A percentile compares a stretch with the other conserved stretches of the same genome.
Conservation (phyloP, 1,140 invertebrate genomes). For the Lepidurus apus region DNA sequence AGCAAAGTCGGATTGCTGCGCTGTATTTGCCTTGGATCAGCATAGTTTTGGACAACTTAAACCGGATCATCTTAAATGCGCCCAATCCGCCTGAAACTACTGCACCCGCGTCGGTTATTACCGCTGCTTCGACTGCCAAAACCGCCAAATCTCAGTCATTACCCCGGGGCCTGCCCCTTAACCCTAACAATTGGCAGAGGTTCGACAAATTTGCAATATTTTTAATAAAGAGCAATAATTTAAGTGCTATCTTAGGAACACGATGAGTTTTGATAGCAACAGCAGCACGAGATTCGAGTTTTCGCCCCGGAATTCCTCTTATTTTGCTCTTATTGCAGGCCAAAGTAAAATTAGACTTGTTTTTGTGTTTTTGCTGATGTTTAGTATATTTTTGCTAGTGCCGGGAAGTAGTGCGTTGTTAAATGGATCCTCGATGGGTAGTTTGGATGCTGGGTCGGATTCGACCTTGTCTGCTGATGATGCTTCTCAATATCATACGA, state of each 20-base stretch:
- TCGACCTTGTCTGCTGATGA: constrained; percentile 53
- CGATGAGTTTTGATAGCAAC: constrained; percentile 32
- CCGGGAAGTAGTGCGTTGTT: constrained; percentile 23
- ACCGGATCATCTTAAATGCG: constrained; percentile 48
- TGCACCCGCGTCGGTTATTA: constrained; percentile 31
- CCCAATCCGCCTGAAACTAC: constrained; percentile 30
- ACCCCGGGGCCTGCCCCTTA: not conserved
- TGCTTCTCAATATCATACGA: constrained; percentile 42
- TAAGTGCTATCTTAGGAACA: constrained; percentile 26
- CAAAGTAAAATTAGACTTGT: constrained; percentile 50
- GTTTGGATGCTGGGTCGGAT: constrained; percentile 25
- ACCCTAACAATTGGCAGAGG: constrained; percentile 13
- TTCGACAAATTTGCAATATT: not conserved
- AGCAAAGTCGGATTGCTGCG: constrained; percentile 76
- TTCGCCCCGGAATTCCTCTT: constrained; percentile 61
- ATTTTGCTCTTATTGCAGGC: constrained; percentile 71
- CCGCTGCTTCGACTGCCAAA: constrained; percentile 29
- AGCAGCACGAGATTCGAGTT: constrained; percentile 32
- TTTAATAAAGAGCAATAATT: too few species aligned
- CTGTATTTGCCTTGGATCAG: constrained; percentile 85
- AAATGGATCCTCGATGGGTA: constrained; percentile 35
- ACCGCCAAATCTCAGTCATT: constrained; percentile 30
- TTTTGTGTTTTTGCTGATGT: constrained; percentile 12
- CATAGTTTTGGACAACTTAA: constrained; percentile 75
- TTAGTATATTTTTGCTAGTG: constrained; percentile 14